Evolutionary conservation across 2,797 vertebrate genomes (phyloP).

Genomic region (Tokudaia tokunoshimensis): DNA sequence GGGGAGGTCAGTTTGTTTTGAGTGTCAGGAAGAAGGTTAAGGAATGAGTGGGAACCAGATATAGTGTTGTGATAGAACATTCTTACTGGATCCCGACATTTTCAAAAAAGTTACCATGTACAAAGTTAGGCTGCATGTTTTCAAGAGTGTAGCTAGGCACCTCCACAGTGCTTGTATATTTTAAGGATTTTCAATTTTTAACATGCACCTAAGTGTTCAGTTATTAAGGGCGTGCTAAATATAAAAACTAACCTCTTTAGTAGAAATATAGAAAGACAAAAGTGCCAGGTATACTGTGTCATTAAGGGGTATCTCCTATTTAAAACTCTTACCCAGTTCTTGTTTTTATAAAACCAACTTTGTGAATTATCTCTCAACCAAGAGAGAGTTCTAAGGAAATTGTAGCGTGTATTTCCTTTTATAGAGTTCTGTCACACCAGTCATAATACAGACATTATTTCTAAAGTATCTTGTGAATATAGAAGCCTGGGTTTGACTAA

Average conservation of each 20-base stretch:
- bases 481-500: background rate
- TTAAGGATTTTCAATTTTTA: slow-evolving; percentile 48
- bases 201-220: background rate
- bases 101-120: slow-evolving; percentile 49
- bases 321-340: slow-evolving; percentile 10
- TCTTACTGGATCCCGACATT: background rate
- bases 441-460: slow-evolving; percentile 34
- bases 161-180: slow-evolving; percentile 25
- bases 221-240: slow-evolving; percentile 45
- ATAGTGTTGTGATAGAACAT: background rate
- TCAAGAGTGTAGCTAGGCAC: slow-evolving; percentile 37
- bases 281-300: background rate
- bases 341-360: slow-evolving; percentile 51
- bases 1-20: background rate
- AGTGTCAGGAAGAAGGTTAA: slow-evolving; percentile 36
- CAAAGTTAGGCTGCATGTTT: slow-evolving; percentile 38
- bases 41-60: slow-evolving; percentile 55
- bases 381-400: slow-evolving; percentile 47
- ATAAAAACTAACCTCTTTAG: background rate
- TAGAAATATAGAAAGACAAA: slow-evolving; percentile 3
- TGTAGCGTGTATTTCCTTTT: slow-evolving; percentile 12
- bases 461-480: slow-evolving; percentile 33
- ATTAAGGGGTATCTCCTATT: slow-evolving; percentile 15
- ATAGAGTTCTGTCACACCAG: background rate
- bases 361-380: slow-evolving; percentile 28